Base-by-base conservation (phyloP, 2,113 vertebrate species). In the Irena cyanogastra region DNA sequence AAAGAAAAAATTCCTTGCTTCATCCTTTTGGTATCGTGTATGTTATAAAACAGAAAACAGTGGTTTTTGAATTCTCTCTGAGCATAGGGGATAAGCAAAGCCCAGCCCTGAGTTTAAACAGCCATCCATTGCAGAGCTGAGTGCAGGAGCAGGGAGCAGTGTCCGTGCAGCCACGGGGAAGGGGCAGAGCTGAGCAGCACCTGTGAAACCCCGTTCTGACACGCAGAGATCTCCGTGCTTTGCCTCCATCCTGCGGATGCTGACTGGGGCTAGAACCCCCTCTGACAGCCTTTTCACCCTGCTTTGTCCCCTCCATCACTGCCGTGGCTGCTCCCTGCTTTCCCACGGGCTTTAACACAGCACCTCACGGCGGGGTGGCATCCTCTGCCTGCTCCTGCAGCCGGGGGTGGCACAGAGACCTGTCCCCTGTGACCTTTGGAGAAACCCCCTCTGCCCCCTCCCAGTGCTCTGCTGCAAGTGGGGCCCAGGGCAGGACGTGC, bases 111-210 rank as follows among this genome's bases (percentile, higher is more conserved):
- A 31, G 21, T 11, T 50, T 7, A 11, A 52, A 31, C 15, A 33
- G 27, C 16, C 35, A 23, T 1, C 54, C 21, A 4, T 0, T 31
- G 64, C 78, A 77, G 45, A 52, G 5, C 21, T 27, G 2, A 10
- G 68, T 1, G 21, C 49, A 49, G 57, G 5, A n/a, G 45, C 37
- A 31, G 23, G 5, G 15, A 35, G n/a, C 17, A 49, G 61, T 0
- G 31, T 11, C 60, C 10, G 8, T 2, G 8, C 4, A 63, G 35
- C 19, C 65, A 4, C 9, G 14, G 37, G n/a, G 42, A 41, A 42
- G 44, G 60, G 41, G 75, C 24, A 28, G 80, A 60, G 80, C 61
- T 19, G 5, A 60, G 23, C 11, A 37, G 5, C 53, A 61, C 52
- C 14, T 8, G 28, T 12, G n/a, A 16, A 60, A 65, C 26, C 47